Conservation (phyloP, 2,113 vertebrate genomes). For the Strix aluco region DNA sequence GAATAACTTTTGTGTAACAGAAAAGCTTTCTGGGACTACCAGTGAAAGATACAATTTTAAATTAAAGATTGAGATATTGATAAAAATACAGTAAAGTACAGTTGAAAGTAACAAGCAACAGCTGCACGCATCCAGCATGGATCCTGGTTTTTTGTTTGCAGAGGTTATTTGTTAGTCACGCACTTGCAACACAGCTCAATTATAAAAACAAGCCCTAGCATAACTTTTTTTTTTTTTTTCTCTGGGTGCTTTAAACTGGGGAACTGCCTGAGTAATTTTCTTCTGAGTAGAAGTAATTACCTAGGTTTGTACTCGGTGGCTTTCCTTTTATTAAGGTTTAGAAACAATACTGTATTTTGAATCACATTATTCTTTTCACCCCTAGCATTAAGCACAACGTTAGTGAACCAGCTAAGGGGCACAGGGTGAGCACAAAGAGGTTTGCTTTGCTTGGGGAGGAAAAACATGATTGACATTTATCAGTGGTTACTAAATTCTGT, state of each 20-base stretch:
- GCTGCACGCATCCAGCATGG: background rate
- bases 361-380: background rate
- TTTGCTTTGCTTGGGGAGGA: background rate
- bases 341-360: background rate
- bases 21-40: background rate
- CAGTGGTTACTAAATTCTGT: slow-evolving; percentile 8
- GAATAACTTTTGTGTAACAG: background rate
- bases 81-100: background rate
- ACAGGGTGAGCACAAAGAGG: background rate
- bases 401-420: background rate
- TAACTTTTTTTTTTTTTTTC: background rate
- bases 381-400: background rate
- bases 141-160: background rate
- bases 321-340: slow-evolving; percentile 27
- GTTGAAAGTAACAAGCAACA: background rate
- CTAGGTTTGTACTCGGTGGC: background rate
- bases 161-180: background rate
- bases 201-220: background rate
- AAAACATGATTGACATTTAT: background rate
- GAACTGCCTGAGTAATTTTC: background rate
- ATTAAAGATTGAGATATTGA: background rate
- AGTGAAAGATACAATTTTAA: background rate
- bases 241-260: background rate
- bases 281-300: background rate
- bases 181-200: background rate